A percentile compares a stretch with the other conserved stretches of the same genome.
These are phyloP conservation scores for Anoncus sp. DNA, from an alignment of 2,888 invertebrate genomes.

Conservation along the genomic window DNA sequence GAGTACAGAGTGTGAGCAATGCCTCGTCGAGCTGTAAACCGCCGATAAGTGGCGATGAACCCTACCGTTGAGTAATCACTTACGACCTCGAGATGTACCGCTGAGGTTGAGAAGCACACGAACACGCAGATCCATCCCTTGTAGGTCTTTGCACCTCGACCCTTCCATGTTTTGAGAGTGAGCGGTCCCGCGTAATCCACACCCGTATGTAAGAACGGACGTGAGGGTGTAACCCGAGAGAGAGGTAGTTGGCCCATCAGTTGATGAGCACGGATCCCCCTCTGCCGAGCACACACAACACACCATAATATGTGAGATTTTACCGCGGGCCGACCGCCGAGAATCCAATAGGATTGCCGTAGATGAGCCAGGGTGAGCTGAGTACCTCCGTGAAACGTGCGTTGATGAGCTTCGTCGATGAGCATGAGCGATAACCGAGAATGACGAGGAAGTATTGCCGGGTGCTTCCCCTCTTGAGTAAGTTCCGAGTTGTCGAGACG, in stretches of 20 bases:
- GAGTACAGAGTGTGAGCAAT: too few relatives aligned
- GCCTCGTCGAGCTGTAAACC: too few relatives aligned
- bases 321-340: conserved; percentile 51
- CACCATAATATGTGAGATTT: conserved; percentile 40
- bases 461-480: conserved; percentile 46
- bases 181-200: too few relatives aligned
- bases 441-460: conserved; percentile 49
- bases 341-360: conserved; percentile 60
- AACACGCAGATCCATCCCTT: too few relatives aligned
- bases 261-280: too few relatives aligned
- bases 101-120: too few relatives aligned
- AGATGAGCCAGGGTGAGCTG: conserved; percentile 52
- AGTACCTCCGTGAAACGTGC: conserved; percentile 60
- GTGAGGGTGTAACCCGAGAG: too few relatives aligned
- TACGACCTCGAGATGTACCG: conserved; percentile 12
- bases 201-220: too few relatives aligned
- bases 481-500: conserved; percentile 40
- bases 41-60: background rate
- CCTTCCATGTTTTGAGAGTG: too few relatives aligned
- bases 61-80: background rate
- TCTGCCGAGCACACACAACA: too few relatives aligned
- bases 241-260: too few relatives aligned
- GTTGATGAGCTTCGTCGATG: conserved; percentile 54
- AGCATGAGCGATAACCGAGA: conserved; percentile 43
- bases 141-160: too few relatives aligned